These are phyloP conservation scores for Pterocles gutturalis DNA, from an alignment of 2,113 vertebrate genomes.

Conservation along the genomic window DNA sequence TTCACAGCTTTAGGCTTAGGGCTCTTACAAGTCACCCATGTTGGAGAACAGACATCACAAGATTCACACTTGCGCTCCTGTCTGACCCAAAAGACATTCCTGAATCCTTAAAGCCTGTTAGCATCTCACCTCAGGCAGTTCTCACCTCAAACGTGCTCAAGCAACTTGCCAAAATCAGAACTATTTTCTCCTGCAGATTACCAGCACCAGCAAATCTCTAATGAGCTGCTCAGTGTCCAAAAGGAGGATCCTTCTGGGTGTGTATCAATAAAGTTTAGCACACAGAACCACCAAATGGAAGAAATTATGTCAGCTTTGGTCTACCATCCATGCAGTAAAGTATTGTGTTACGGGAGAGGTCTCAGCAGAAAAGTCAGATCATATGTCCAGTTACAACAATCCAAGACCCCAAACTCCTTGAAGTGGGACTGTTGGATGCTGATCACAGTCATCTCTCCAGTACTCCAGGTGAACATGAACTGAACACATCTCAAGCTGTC, in stretches of 20 bases:
- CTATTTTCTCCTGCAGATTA: background rate
- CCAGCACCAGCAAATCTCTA: background rate
- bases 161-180: background rate
- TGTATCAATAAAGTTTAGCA: background rate
- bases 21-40: background rate
- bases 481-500: conserved; percentile 14
- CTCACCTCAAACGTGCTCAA: background rate
- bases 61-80: background rate
- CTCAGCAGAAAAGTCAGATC: conserved; percentile 59
- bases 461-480: background rate
- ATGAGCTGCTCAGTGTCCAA: background rate
- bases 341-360: background rate
- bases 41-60: background rate
- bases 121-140: background rate
- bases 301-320: background rate
- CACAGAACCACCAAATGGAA: background rate
- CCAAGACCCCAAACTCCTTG: conserved; percentile 40
- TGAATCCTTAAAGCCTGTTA: background rate
- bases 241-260: background rate
- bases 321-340: background rate
- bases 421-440: conserved; percentile 24
- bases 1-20: background rate
- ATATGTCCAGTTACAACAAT: background rate
- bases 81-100: background rate
- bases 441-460: background rate